Conservation (phyloP, 2,797 vertebrate genomes). For the Malacoctenus gilli region DNA sequence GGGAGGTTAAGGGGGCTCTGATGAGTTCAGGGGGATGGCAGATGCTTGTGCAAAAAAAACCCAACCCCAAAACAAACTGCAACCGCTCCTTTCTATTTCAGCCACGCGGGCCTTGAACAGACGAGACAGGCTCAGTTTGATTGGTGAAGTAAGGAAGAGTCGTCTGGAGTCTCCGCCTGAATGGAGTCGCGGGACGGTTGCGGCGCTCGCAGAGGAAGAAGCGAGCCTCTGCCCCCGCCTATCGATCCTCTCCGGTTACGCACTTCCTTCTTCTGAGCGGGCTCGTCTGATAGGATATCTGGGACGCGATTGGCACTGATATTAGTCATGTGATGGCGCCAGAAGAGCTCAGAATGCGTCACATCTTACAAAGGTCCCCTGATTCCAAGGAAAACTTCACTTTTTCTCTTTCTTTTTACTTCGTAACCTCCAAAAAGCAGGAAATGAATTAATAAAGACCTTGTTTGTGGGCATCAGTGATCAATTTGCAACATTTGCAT, state of each 20-base stretch:
- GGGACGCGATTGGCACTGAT: slow-evolving; percentile 46
- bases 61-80: too few relatives aligned
- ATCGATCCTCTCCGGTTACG: slow-evolving; percentile 54
- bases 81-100: too few relatives aligned
- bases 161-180: slow-evolving; percentile 35
- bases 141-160: slow-evolving; percentile 15
- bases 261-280: slow-evolving; percentile 35
- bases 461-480: slow-evolving; percentile 60
- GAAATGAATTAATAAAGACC: slow-evolving; percentile 68
- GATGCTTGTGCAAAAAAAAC: too few relatives aligned
- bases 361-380: too few relatives aligned
- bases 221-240: slow-evolving; percentile 24
- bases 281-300: slow-evolving; percentile 39
- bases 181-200: slow-evolving; percentile 36
- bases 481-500: slow-evolving; percentile 65
- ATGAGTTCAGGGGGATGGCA: too few relatives aligned
- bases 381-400: too few relatives aligned
- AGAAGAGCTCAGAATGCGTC: slow-evolving; percentile 55
- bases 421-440: slow-evolving; percentile 32
- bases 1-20: slow-evolving; percentile 53
- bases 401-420: slow-evolving; percentile 37
- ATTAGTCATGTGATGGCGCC: slow-evolving; percentile 54
- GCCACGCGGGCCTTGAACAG: slow-evolving; percentile 23
- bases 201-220: slow-evolving; percentile 1
- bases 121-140: slow-evolving; percentile 9